phyloP scores from a whole-genome alignment of 2,888 invertebrate species.

The Aelia acuminata region DNA sequence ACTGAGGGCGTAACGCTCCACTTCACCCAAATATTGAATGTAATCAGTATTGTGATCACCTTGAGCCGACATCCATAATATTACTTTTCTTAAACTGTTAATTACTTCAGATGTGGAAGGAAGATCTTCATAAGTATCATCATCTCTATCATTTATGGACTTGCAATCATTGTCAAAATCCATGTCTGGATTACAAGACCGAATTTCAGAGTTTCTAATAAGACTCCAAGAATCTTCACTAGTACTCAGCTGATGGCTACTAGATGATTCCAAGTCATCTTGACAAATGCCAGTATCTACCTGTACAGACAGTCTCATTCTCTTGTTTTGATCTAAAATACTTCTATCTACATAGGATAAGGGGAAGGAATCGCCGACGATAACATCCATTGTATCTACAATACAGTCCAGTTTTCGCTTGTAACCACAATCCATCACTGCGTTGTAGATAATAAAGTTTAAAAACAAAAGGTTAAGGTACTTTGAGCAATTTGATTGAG shows the following conservation, averaged over 20 bases:
- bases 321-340: slow-evolving; percentile 60
- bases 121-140: slow-evolving; percentile 61
- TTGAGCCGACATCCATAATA: slow-evolving; percentile 64
- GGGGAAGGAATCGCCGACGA: slow-evolving; percentile 54
- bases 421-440: slow-evolving; percentile 62
- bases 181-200: slow-evolving; percentile 43
- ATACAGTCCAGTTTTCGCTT: slow-evolving; percentile 64
- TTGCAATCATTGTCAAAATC: slow-evolving; percentile 58
- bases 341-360: slow-evolving; percentile 51
- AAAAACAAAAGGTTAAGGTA: background rate
- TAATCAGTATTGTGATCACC: slow-evolving; percentile 63
- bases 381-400: slow-evolving; percentile 62
- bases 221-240: slow-evolving; percentile 56
- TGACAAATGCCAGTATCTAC: slow-evolving; percentile 37
- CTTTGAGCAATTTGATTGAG: slow-evolving; percentile 45
- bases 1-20: slow-evolving; percentile 63
- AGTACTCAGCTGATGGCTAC: slow-evolving; percentile 50
- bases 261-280: slow-evolving; percentile 39
- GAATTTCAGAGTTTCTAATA: background rate
- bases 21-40: slow-evolving; percentile 63
- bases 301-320: slow-evolving; percentile 61
- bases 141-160: slow-evolving; percentile 51
- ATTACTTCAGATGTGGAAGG: slow-evolving; percentile 64
- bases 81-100: slow-evolving; percentile 64
- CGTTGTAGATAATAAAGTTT: background rate